Base-by-base conservation (phyloP, 2,888 invertebrate genomes). In the Patella depressa region DNA sequence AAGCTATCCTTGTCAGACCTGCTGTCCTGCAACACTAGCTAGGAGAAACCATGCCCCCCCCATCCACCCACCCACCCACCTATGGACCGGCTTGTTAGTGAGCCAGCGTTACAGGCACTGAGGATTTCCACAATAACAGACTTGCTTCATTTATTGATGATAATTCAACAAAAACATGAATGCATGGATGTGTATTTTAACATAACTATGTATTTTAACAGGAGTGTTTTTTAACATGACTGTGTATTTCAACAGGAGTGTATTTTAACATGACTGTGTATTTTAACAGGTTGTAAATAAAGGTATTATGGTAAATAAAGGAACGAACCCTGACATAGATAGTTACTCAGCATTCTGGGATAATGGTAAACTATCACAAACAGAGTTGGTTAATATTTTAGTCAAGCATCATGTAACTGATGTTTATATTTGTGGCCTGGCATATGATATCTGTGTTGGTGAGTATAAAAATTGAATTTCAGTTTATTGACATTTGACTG, bases 301-400 rank as follows among this genome's bases (percentile, higher is more conserved):
- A 72, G 84, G 85, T 7, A 72, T 88, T 15, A 78, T 85, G 77
- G 88, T 92, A 14, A 88, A 88, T 78, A 93, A 93, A 83, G 98
- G 98, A 69, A 96, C 96, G 1, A 96, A 97, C 92, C 95, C 98
- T 0, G 96, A 97, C 85, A 96, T 98, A 78, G 99, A 99, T 92
- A 97, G 98, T 2, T 99, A 99, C 92, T 98, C 98, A 0, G 98
- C 98, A 72, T 99, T 99, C 93, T 98, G 97, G 96, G 98, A 99
- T 93, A 99, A 99, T 93, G 96, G 96, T 92, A 97, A 96, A 92
- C 93, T 96, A 80, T 95, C 96, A 1, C 95, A 97, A 90, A 98
- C 98, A 7, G 95, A 95, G 15, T 93, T 98, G 71, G 95, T 95
- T 89, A 94, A 94, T 12, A 95, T 97, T 90, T 93, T 98, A 78